Conservation (phyloP, 2,113 vertebrate species). For the Hymenochirus boettgeri region DNA sequence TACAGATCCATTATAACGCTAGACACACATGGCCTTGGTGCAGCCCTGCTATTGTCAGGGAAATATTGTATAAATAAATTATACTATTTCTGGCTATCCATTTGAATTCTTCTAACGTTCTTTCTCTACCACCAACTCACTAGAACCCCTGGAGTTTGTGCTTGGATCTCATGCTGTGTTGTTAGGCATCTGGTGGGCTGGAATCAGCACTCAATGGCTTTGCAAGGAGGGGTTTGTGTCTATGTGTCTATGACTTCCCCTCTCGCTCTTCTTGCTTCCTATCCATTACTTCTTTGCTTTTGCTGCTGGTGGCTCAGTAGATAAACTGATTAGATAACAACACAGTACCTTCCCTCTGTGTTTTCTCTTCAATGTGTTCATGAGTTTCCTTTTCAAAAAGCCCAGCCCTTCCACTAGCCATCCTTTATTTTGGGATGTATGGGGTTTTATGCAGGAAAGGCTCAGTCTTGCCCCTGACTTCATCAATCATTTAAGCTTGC, state of each 20-base stretch:
- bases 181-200: constrained; percentile 40
- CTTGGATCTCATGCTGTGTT: constrained; percentile 28
- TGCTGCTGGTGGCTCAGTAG: constrained; percentile 90
- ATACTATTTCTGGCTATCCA: constrained; percentile 22
- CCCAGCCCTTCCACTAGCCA: constrained; percentile 83
- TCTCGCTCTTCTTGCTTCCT: constrained; percentile 68
- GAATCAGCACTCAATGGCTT: constrained; percentile 33
- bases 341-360: constrained; percentile 87
- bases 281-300: constrained; percentile 69
- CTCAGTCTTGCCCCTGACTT: constrained; percentile 91
- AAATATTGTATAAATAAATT: constrained; percentile 41
- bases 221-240: constrained; percentile 17
- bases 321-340: constrained; percentile 92
- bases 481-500: constrained; percentile 97
- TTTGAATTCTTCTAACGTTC: constrained; percentile 3
- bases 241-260: constrained; percentile 53
- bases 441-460: constrained; percentile 85
- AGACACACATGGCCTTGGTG: neutral
- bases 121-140: constrained; percentile 23
- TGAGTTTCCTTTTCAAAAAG: constrained; percentile 80
- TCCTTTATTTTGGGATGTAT: constrained; percentile 88
- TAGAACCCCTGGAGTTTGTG: constrained; percentile 43
- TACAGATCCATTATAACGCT: neutral
- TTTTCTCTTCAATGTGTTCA: constrained; percentile 68
- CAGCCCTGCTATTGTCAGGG: constrained; percentile 25